A percentile compares a stretch with the other conserved stretches of the same genome.
Evolutionary conservation across 2,888 invertebrate species (phyloP).

Genomic region (Hydrotaea cyrtoneurina): DNA sequence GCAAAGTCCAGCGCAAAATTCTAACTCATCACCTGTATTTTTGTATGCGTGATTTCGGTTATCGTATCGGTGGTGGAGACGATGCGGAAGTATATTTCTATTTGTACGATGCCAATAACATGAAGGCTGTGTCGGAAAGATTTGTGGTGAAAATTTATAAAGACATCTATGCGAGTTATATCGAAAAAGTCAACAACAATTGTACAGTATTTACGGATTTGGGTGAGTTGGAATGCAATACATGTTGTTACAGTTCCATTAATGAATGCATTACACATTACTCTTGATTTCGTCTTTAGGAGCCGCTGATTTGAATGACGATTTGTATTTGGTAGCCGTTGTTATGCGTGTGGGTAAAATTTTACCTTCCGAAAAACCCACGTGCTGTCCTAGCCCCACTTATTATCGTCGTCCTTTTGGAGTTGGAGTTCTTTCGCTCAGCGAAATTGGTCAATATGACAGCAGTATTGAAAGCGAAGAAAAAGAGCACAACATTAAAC

Average conservation of each 20-base stretch:
- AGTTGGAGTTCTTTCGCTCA: conserved; percentile 89
- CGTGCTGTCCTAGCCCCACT: conserved; percentile 71
- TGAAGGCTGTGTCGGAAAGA: conserved; percentile 91
- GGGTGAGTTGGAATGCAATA: conserved; percentile 80
- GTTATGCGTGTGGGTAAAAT: conserved; percentile 94
- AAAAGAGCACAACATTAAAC: conserved; percentile 90
- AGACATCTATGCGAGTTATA: conserved; percentile 94
- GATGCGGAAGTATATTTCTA: conserved; percentile 94
- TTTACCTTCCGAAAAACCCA: conserved; percentile 82
- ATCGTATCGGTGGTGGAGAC: conserved; percentile 92
- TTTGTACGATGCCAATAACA: conserved; percentile 87
- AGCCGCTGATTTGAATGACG: conserved; percentile 90
- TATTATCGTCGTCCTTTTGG: conserved; percentile 90
- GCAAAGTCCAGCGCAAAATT: conserved; percentile 78
- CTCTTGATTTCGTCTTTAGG: conserved; percentile 80
- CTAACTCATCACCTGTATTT: conserved; percentile 91
- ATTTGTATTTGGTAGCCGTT: conserved; percentile 93
- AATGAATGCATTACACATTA: no score
- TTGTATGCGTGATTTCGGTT: conserved; percentile 93
- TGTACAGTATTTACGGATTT: conserved; percentile 92
- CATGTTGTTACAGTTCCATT: no score
- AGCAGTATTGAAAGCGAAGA: conserved; percentile 83
- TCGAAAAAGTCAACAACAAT: conserved; percentile 92
- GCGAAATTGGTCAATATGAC: conserved; percentile 85
- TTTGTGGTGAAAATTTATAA: conserved; percentile 94